Conservation (phyloP, 2,797 vertebrate genomes). For the Eulemur mongoz region DNA sequence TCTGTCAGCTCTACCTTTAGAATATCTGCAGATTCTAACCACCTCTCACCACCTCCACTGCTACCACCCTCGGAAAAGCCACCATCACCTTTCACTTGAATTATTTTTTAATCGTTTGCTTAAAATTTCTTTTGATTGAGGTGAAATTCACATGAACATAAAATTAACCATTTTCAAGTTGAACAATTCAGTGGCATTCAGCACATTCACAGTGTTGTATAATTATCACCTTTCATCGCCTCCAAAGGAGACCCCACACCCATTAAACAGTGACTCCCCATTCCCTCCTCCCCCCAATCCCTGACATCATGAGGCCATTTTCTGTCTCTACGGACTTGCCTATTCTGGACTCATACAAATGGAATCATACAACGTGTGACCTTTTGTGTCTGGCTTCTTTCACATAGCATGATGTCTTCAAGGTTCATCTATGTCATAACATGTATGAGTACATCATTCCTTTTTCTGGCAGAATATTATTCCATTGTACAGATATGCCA, state of each 20-base stretch:
- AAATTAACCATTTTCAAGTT: neutral
- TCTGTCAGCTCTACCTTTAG: conserved; percentile 39
- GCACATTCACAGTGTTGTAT: neutral
- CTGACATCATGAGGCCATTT: neutral
- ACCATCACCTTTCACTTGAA: neutral
- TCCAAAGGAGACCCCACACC: neutral
- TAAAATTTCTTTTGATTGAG: neutral
- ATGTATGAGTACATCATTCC: too few relatives aligned
- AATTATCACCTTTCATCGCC: neutral
- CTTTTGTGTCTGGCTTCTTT: neutral
- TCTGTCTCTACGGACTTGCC: neutral
- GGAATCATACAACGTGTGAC: neutral
- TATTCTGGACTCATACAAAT: neutral
- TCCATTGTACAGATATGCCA: neutral
- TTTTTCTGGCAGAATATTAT: neutral
- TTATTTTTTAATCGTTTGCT: neutral
- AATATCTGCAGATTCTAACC: neutral
- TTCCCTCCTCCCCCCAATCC: neutral
- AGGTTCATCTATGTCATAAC: neutral
- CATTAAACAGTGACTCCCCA: neutral
- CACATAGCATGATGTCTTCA: neutral
- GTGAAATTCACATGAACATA: neutral
- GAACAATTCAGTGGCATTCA: neutral
- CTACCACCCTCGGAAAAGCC: neutral
- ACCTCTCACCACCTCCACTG: neutral